Evolutionary conservation across 2,888 invertebrate genomes (phyloP).

Genomic region (Rosalia funebris): DNA sequence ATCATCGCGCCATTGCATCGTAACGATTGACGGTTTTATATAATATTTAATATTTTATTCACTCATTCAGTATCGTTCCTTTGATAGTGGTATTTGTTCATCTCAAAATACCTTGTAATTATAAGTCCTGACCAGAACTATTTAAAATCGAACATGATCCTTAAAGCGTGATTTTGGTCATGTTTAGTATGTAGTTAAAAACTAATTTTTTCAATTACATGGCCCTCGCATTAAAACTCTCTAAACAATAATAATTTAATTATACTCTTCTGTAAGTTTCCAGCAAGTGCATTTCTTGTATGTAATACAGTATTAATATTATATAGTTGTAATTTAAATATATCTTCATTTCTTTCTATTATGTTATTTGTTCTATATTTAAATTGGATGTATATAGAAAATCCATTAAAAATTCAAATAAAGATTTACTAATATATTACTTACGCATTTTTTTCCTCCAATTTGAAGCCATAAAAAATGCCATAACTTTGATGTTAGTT

Average conservation of each 20-base stretch:
- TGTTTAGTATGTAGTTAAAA: slow-evolving; percentile 45
- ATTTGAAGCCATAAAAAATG: no score
- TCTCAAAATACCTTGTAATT: slow-evolving; percentile 47
- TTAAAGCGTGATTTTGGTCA: slow-evolving; percentile 48
- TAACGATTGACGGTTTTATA: slow-evolving; percentile 58
- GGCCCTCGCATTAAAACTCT: slow-evolving; percentile 47
- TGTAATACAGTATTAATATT: slow-evolving; percentile 90
- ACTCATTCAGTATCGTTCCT: slow-evolving; percentile 38
- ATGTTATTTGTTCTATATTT: slow-evolving; percentile 43
- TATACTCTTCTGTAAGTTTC: slow-evolving; percentile 87
- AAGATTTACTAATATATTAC: slow-evolving; percentile 42
- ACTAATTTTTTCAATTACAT: slow-evolving; percentile 46
- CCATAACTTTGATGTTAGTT: no score
- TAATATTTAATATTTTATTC: slow-evolving; percentile 51
- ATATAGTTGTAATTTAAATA: slow-evolving; percentile 59
- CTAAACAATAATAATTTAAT: slow-evolving; percentile 38
- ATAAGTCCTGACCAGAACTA: slow-evolving; percentile 49
- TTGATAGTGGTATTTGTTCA: slow-evolving; percentile 44
- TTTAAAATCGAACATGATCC: slow-evolving; percentile 45
- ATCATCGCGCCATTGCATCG: slow-evolving; percentile 63
- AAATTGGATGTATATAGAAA: slow-evolving; percentile 49
- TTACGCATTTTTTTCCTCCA: no score
- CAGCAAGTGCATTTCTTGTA: slow-evolving; percentile 90
- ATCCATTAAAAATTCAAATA: slow-evolving; percentile 47
- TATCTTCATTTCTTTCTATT: slow-evolving; percentile 38